These are phyloP conservation scores for Amblyopsis rosae DNA, from an alignment of 2,113 vertebrate species.

Conservation along the genomic window DNA sequence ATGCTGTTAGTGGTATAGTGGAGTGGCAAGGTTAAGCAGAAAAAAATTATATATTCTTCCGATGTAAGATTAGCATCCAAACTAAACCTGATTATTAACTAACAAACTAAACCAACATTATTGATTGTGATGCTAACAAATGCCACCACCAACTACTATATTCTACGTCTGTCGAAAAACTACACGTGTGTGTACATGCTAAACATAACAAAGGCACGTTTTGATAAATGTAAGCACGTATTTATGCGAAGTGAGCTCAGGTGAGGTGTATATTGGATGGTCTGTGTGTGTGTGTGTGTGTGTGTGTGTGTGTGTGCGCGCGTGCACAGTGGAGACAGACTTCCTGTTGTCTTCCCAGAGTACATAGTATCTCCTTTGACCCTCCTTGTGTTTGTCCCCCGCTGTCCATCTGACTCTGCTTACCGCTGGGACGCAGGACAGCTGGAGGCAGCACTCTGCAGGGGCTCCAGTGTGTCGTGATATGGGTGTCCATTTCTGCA, in stretches of 20 bases:
- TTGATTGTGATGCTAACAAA: neutral
- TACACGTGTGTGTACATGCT: neutral
- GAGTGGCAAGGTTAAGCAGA: neutral
- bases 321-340: neutral
- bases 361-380: constrained; percentile 15
- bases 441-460: constrained; percentile 55
- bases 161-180: too few relatives aligned
- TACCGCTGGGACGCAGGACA: constrained; percentile 38
- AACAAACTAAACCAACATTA: too few relatives aligned
- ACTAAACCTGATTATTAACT: neutral
- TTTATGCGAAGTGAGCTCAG: neutral
- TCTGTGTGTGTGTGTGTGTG: neutral
- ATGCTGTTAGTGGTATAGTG: neutral
- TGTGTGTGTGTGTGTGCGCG: neutral
- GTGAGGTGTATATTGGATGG: neutral
- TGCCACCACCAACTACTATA: neutral
- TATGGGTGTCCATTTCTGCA: constrained; percentile 45
- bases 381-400: constrained; percentile 18
- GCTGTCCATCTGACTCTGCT: constrained; percentile 18
- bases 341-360: neutral
- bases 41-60: neutral
- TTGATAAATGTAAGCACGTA: neutral
- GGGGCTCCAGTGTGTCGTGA: constrained; percentile 49
- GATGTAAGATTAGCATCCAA: neutral
- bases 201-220: neutral